phyloP scores from a whole-genome alignment of 2,797 vertebrate genomes.

The Synanceia verrucosa region DNA sequence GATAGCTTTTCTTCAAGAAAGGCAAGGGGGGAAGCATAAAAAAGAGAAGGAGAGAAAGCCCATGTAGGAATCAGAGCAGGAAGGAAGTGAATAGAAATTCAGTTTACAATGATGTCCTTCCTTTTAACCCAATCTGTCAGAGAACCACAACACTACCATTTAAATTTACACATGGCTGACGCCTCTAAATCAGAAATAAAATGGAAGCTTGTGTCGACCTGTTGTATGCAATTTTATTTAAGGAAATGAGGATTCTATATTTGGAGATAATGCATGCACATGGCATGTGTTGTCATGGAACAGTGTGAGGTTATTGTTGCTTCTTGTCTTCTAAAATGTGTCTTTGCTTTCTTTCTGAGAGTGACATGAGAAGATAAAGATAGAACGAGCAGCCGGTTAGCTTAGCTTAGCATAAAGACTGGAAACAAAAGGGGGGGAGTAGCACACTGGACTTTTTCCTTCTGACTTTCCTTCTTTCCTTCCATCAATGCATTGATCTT shows the following conservation, averaged over 20 bases:
- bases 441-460: no score
- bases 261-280: constrained; percentile 9
- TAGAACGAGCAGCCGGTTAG: background rate
- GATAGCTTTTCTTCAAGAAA: constrained; percentile 66
- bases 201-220: background rate
- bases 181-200: constrained; percentile 10
- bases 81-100: constrained; percentile 28
- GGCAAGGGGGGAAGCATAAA: constrained; percentile 25
- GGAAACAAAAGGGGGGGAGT: background rate
- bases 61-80: constrained; percentile 42
- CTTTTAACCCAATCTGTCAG: constrained; percentile 39
- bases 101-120: constrained; percentile 25
- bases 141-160: constrained; percentile 20
- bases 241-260: constrained; percentile 5
- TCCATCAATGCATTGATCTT: background rate
- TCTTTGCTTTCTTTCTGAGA: background rate
- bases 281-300: background rate
- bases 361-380: background rate
- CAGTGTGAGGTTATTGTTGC: background rate
- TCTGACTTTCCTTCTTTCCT: no score
- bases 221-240: background rate
- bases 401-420: no score
- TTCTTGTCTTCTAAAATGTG: background rate
- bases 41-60: constrained; percentile 46
- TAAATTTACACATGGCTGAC: constrained; percentile 18